Conservation (phyloP, 2,113 vertebrate species). For the Diadophis punctatus region DNA sequence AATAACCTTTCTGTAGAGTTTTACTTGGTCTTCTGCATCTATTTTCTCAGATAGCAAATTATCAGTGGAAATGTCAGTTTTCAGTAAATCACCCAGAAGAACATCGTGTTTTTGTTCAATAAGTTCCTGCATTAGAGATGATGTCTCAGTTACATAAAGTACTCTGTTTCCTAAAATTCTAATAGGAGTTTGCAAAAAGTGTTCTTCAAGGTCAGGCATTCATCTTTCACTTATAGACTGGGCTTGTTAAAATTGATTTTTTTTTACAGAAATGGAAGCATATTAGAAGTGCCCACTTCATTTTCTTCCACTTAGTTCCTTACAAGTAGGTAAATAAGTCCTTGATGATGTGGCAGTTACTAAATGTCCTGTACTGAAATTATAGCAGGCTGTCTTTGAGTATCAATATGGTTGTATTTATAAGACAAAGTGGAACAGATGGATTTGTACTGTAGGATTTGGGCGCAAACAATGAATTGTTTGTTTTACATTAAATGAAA, state of each 20-base stretch:
- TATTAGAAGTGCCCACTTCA: background rate
- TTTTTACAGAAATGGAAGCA: background rate
- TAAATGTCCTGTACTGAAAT: background rate
- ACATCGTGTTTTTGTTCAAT: background rate
- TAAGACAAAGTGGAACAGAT: background rate
- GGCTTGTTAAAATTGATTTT: background rate
- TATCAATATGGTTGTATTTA: background rate
- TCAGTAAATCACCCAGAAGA: background rate
- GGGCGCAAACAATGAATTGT: background rate
- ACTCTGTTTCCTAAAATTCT: background rate
- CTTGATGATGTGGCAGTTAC: background rate
- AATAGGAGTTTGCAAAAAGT: background rate
- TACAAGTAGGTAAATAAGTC: background rate
- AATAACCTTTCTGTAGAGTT: background rate
- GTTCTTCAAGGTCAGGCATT: background rate
- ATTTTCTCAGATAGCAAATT: background rate
- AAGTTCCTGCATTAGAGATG: background rate
- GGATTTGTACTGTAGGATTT: background rate
- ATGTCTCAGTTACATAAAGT: background rate
- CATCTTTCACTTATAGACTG: background rate
- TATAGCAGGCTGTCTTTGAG: background rate
- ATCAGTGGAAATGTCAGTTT: background rate
- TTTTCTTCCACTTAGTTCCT: background rate
- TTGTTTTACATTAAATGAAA: background rate
- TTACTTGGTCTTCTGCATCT: background rate